Conservation (phyloP, 2,888 invertebrate species). For the Sialis fuliginosa region DNA sequence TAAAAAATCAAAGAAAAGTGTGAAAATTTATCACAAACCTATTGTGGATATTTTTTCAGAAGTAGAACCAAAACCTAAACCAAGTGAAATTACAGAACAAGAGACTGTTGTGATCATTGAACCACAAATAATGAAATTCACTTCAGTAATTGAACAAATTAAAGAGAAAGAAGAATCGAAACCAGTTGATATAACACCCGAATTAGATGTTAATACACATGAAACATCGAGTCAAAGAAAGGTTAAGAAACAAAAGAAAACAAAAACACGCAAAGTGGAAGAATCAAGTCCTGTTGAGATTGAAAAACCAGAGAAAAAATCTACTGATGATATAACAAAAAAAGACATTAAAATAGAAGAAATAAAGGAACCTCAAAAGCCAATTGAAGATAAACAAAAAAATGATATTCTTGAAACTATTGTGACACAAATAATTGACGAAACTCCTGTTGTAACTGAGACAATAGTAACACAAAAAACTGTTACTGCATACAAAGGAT, state of each 20-base stretch:
- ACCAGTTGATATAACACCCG: background rate
- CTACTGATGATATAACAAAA: too few relatives aligned
- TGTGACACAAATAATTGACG: background rate
- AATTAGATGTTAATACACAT: too few relatives aligned
- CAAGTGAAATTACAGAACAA: background rate
- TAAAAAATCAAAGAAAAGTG: background rate
- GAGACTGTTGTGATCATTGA: background rate
- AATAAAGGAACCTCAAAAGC: too few relatives aligned
- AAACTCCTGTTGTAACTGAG: background rate
- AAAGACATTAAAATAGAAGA: too few relatives aligned
- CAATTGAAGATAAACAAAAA: too few relatives aligned
- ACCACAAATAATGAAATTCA: background rate
- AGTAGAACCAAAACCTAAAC: background rate
- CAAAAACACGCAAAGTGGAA: too few relatives aligned
- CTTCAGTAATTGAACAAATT: background rate
- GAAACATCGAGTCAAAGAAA: too few relatives aligned
- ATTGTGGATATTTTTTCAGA: background rate
- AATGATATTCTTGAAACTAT: background rate
- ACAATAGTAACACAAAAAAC: background rate
- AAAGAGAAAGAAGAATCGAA: conserved; percentile 1
- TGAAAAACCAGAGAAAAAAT: too few relatives aligned
- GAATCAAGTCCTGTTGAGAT: too few relatives aligned
- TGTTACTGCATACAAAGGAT: conserved; percentile 6
- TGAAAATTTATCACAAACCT: background rate
- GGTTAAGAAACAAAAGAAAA: too few relatives aligned